Base-by-base conservation (phyloP, 2,888 invertebrate genomes). In the Drosophila leonis region DNA sequence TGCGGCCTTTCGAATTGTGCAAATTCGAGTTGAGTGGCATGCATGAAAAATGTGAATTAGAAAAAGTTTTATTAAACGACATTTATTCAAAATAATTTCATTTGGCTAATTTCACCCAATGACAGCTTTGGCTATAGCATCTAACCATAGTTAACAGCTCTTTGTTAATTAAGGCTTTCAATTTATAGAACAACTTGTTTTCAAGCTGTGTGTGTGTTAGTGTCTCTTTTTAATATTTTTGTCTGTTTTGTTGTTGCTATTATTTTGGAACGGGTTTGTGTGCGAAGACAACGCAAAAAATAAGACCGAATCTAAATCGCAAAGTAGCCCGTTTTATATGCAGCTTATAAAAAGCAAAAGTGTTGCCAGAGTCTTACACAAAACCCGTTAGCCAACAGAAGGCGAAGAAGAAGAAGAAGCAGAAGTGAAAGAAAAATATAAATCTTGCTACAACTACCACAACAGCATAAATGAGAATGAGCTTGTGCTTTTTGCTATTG, bases 101-200 rank as follows among this genome's bases (percentile, higher is more conserved):
- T 10, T 35, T 52, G 15, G 5, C 15, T 9, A 15, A 52, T 52
- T 37, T 52, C 37, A 15, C 9, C 5, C 9, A 35, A 15, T 9
- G 15, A n/a, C 13, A 29, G 37, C 1, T 0, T 37, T 10, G 12
- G 15, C 37, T 15, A 31, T 31, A 27, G 27, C 48, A 24, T 24
- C 72, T 39, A 27, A 2, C 6, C 54, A 41, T 12, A 42, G 49
- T 67, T 71, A 65, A 55, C 75, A 67, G 33, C 13, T 37, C 20
- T 51, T 46, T 72, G 72, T 67, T 78, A 86, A 87, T 82, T 80
- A 73, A 70, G 49, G 54, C 72, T 80, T 68, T 60, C 65, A 70
- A 75, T 79, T 82, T 82, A 80, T 82, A 84, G 88, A 84, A 84
- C 88, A 84, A 80, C 78, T 80, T 73, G 68, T 68, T 72, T 87